phyloP scores from a whole-genome alignment of 1,140 invertebrate genomes.

The Drosophila athabasca region DNA sequence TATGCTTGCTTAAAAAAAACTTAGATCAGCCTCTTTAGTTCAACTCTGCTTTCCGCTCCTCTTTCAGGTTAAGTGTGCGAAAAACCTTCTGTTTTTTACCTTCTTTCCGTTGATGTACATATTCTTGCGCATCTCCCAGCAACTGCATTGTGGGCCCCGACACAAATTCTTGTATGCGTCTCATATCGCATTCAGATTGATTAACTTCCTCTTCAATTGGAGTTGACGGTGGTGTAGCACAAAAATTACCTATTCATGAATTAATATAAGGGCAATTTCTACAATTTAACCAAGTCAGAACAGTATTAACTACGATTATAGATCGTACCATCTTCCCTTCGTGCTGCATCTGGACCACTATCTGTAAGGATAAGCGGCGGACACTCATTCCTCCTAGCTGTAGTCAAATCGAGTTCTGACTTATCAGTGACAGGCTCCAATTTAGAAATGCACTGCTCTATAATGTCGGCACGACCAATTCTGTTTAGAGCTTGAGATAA shows the following conservation, averaged over 20 bases:
- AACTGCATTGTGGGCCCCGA: constrained; percentile 30
- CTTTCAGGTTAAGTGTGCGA: too few species aligned
- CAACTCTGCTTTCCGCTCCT: too few species aligned
- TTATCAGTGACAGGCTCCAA: constrained; percentile 91
- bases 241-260: constrained; percentile 4
- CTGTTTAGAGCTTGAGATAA: constrained; percentile 93
- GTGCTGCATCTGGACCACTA: too few species aligned
- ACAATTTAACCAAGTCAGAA: too few species aligned
- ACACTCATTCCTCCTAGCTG: background rate
- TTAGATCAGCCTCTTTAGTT: too few species aligned
- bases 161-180: constrained; percentile 21
- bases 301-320: too few species aligned
- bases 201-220: constrained; percentile 16
- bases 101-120: constrained; percentile 13
- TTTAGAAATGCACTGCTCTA: constrained; percentile 89
- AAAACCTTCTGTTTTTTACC: constrained; percentile 10
- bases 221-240: constrained; percentile 13
- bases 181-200: constrained; percentile 13
- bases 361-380: too few species aligned
- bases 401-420: constrained; percentile 90
- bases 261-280: too few species aligned
- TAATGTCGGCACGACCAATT: constrained; percentile 94
- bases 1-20: too few species aligned
- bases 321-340: too few species aligned
- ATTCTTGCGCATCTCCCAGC: constrained; percentile 31